These are phyloP conservation scores for Ophthalmotilapia sp. DNA, from an alignment of 2,113 vertebrate species.

Conservation along the genomic window DNA sequence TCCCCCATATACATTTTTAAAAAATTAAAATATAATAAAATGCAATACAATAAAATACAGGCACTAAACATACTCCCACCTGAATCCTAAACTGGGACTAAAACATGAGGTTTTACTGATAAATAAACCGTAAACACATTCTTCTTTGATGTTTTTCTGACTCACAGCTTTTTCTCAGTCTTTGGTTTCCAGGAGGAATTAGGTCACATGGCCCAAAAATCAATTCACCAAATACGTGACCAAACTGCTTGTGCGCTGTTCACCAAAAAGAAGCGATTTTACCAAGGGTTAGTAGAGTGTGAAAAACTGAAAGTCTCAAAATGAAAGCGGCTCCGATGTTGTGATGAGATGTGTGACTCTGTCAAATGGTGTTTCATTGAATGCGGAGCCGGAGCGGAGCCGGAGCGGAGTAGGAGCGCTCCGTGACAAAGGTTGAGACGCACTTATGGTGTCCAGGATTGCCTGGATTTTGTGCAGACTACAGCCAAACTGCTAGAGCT, in stretches of 20 bases:
- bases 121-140: neutral
- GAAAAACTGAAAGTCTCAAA: neutral
- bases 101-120: neutral
- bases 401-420: neutral
- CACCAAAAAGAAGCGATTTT: neutral
- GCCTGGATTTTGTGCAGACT: neutral
- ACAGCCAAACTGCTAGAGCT: neutral
- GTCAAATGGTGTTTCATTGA: neutral
- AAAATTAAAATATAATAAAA: neutral
- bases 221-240: neutral
- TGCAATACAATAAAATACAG: neutral
- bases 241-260: neutral
- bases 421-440: neutral
- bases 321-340: neutral
- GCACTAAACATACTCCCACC: neutral
- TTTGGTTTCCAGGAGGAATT: neutral
- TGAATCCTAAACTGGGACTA: neutral
- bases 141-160: neutral
- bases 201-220: neutral
- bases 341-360: neutral
- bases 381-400: neutral
- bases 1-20: neutral
- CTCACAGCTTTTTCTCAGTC: neutral
- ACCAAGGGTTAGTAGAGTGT: neutral
- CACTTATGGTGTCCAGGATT: neutral